A percentile compares a stretch with the other conserved stretches of the same genome.
phyloP scores from a whole-genome alignment of 2,797 vertebrate species.

The Botia almorhae region DNA sequence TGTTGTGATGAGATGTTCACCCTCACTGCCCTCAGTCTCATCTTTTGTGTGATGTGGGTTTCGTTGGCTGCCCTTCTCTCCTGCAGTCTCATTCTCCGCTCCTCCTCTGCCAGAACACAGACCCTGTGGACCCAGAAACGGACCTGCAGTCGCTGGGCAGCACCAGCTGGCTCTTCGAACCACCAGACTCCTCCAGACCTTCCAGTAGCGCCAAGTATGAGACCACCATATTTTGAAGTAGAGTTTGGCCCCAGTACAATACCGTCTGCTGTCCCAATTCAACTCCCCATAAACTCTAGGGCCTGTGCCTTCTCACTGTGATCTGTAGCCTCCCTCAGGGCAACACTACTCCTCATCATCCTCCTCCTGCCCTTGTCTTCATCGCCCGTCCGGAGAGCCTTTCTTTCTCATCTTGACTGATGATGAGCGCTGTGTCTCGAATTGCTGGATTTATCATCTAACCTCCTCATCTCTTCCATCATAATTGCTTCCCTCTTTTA shows the following conservation, averaged over 20 bases:
- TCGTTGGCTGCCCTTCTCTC: conserved; percentile 84
- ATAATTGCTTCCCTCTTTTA: conserved; percentile 49
- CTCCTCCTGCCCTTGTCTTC: conserved; percentile 19
- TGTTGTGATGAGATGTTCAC: conserved; percentile 41
- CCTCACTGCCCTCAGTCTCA: conserved; percentile 8
- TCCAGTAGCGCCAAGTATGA: conserved; percentile 99
- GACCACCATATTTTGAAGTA: conserved; percentile 97
- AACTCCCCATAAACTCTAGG: conserved; percentile 70
- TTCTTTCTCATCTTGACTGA: conserved; percentile 21
- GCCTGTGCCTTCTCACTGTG: conserved; percentile 89
- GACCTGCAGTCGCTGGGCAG: conserved; percentile 88
- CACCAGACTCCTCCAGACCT: conserved; percentile 90
- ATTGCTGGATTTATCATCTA: conserved; percentile 38
- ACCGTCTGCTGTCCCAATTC: conserved; percentile 69
- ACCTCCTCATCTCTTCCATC: conserved; percentile 45
- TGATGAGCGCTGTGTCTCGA: not conserved
- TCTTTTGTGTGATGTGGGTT: conserved; percentile 46
- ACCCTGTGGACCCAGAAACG: conserved; percentile 83
- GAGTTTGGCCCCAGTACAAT: not conserved
- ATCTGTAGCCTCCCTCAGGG: conserved; percentile 81
- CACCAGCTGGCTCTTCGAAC: conserved; percentile 93
- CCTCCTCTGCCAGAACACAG: conserved; percentile 77
- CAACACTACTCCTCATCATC: conserved; percentile 73
- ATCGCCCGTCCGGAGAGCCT: conserved; percentile 28
- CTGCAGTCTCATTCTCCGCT: conserved; percentile 71